Evolutionary conservation across 1,140 invertebrate genomes (phyloP).

Genomic region (Monochamus saltuarius): DNA sequence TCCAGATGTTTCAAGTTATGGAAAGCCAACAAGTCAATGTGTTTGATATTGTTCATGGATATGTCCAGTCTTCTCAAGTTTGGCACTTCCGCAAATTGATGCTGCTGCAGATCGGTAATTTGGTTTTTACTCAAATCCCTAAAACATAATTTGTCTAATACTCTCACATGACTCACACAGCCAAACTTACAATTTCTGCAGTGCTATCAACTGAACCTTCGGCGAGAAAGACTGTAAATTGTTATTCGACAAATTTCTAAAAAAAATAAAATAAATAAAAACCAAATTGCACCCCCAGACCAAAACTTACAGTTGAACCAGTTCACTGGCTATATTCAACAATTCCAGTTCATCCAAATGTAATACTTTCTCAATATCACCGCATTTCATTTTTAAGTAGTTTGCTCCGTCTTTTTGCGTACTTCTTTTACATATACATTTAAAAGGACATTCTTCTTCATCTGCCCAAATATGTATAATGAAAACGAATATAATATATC

Average conservation of each 20-base stretch:
- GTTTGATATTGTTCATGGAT: slow-evolving; percentile 64
- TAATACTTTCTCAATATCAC: slow-evolving; percentile 47
- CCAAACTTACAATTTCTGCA: slow-evolving; percentile 51
- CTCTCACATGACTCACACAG: not conserved
- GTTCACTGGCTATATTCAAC: slow-evolving; percentile 50
- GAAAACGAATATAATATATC: slow-evolving; percentile 14
- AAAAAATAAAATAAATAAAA: slow-evolving; percentile 26
- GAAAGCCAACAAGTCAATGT: slow-evolving; percentile 65
- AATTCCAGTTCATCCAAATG: slow-evolving; percentile 54
- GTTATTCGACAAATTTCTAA: slow-evolving; percentile 49
- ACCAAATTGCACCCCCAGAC: not conserved
- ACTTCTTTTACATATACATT: slow-evolving; percentile 45
- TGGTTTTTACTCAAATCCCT: slow-evolving; percentile 78
- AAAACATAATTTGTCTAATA: slow-evolving; percentile 39
- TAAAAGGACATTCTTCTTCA: slow-evolving; percentile 38
- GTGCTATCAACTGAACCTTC: slow-evolving; percentile 45
- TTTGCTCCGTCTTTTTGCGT: slow-evolving; percentile 41
- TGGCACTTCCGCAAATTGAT: slow-evolving; percentile 69
- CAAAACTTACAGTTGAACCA: slow-evolving; percentile 52
- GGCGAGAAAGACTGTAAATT: slow-evolving; percentile 42
- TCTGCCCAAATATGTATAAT: slow-evolving; percentile 10
- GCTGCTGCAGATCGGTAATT: slow-evolving; percentile 70
- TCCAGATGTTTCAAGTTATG: slow-evolving; percentile 64
- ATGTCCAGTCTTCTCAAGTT: slow-evolving; percentile 70
- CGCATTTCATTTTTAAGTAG: slow-evolving; percentile 54